Evolutionary conservation across 1,140 invertebrate species (phyloP).

Genomic region (Drosophila ercepeae): DNA sequence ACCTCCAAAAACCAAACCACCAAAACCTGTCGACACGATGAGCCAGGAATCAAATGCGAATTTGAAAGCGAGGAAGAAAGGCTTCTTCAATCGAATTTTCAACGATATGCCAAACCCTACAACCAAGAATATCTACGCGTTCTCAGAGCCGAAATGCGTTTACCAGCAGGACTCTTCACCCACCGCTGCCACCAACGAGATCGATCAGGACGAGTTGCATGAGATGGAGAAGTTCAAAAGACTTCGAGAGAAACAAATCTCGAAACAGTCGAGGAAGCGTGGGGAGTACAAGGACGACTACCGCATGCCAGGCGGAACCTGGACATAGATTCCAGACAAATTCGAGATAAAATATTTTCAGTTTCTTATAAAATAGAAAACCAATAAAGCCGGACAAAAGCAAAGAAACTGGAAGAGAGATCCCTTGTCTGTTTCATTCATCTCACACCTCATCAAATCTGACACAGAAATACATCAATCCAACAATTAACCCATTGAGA

Average conservation of each 20-base stretch:
- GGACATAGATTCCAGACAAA: neutral
- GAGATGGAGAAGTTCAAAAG: neutral
- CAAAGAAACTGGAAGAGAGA: neutral
- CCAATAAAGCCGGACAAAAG: neutral
- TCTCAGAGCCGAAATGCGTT: neutral
- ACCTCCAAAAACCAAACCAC: neutral
- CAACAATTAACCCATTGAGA: neutral
- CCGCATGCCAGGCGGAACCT: neutral
- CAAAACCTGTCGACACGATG: neutral
- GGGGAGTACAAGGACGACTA: neutral
- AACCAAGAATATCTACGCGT: neutral
- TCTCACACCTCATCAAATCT: constrained; percentile 19
- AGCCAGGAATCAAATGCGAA: too few relatives aligned
- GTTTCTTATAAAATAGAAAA: neutral
- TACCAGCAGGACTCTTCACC: too few relatives aligned
- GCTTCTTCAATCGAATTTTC: neutral
- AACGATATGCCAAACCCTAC: neutral
- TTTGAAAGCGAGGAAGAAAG: neutral
- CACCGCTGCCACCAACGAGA: neutral
- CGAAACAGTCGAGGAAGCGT: neutral
- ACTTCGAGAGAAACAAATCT: neutral
- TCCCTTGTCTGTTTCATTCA: neutral
- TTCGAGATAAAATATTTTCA: neutral
- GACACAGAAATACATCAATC: neutral
- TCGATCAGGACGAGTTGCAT: neutral